Evolutionary conservation across 2,113 vertebrate genomes (phyloP), one percentile per base, ranked within the genome.

Genomic region (Pelvicachromis taeniatus): DNA sequence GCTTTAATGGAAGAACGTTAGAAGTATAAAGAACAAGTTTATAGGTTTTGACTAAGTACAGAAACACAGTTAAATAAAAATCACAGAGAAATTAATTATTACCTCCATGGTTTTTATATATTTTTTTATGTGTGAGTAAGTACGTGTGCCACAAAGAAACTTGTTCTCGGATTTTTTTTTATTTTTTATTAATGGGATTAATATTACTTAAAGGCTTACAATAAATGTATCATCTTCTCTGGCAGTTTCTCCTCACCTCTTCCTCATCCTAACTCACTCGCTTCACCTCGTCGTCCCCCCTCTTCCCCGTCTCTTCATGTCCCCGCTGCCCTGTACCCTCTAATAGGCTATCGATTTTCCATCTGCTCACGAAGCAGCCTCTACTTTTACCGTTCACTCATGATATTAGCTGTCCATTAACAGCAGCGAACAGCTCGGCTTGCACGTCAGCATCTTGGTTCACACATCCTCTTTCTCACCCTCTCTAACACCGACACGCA

Each of bases 301-400:
- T 56, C 12, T 8, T 52, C 48, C 35, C 13, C 78, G 16, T 42
- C 89, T 84, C 84, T 23, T 38, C 80, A 26, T 82, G 89, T 92
- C 93, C 92, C 90, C 88, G 85, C 94, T 95, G 95, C 96, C 91
- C 95, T 96, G 95, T 96, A 81, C 87, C 95, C 96, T 97, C 96
- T 97, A 99, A 98, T 97, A 97, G 97, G 95, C 97, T 98, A 98
- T 98, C 96, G 98, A 98, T 99, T 99, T 98, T 97, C 96, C 94
- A 97, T 97, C 96, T 93, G 95, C 94, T 94, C 94, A 95, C 91
- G 95, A 94, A 98, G 97, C 96, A 96, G 95, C 80, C 93, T 95
- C 90, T 94, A 95, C 95, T 97, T 97, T 97, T 96, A 96, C 96
- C 94, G 86, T 97, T 98, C 97, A 97, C 88, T 98, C 97, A 96